Evolutionary conservation across 2,113 vertebrate genomes (phyloP).

Genomic region (Limanda limanda): DNA sequence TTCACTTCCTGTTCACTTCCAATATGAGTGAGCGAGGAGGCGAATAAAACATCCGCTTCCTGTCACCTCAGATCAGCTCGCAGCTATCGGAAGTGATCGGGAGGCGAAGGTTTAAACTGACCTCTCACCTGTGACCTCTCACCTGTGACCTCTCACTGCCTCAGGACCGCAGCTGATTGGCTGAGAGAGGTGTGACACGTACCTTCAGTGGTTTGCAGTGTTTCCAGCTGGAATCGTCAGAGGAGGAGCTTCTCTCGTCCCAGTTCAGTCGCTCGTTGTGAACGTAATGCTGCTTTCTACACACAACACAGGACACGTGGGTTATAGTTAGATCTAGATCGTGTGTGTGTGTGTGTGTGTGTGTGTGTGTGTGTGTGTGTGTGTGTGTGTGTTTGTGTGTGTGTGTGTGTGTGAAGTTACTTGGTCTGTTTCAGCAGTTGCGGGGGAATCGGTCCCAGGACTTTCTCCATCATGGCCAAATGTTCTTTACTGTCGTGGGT

Average conservation of each 20-base stretch:
- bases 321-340: background rate
- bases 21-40: too few species aligned
- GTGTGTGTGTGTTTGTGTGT: too few species aligned
- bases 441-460: conserved; percentile 90
- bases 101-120: too few species aligned
- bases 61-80: too few species aligned
- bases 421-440: conserved; percentile 61
- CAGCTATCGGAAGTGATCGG: too few species aligned
- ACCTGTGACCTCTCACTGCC: too few species aligned
- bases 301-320: background rate
- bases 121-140: background rate
- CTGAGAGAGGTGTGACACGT: conserved; percentile 2
- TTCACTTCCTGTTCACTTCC: too few species aligned
- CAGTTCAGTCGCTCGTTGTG: conserved; percentile 87
- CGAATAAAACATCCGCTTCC: too few species aligned
- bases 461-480: conserved; percentile 96
- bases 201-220: conserved; percentile 93
- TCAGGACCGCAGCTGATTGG: too few species aligned
- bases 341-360: too few species aligned
- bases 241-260: conserved; percentile 88
- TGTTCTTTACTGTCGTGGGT: conserved; percentile 95
- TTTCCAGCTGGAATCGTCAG: conserved; percentile 85
- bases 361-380: too few species aligned
- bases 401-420: conserved; percentile 23
- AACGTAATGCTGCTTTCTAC: conserved; percentile 89